Percentiles rank a stretch among this genome's conserved stretches.
phyloP scores from a whole-genome alignment of 2,797 vertebrate species.

The Gymnodraco acuticeps region DNA sequence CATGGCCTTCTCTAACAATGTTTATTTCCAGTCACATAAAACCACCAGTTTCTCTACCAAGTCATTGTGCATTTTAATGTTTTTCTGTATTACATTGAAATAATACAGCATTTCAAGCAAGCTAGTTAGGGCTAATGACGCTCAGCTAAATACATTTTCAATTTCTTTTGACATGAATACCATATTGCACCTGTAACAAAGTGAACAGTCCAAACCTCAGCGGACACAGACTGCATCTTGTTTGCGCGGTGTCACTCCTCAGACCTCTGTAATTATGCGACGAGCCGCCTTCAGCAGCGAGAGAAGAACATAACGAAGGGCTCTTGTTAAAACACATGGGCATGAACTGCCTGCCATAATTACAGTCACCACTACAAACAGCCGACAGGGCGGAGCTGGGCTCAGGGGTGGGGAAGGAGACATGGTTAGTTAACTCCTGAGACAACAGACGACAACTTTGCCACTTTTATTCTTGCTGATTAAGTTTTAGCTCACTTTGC shows the following conservation, averaged over 20 bases:
- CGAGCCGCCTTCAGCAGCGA: conserved; percentile 40
- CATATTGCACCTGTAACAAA: conserved; percentile 9
- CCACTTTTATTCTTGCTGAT: conserved; percentile 55
- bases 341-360: conserved; percentile 69
- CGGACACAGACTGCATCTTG: conserved; percentile 21
- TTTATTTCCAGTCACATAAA: conserved; percentile 31
- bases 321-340: conserved; percentile 66
- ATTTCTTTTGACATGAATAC: background rate
- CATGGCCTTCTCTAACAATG: conserved; percentile 23
- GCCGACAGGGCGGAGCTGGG: conserved; percentile 70
- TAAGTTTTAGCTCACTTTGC: conserved; percentile 38
- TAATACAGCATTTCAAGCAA: background rate
- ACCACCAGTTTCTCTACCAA: background rate
- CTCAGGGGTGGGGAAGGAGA: conserved; percentile 68
- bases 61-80: background rate
- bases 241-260: conserved; percentile 34
- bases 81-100: background rate
- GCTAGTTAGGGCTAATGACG: background rate
- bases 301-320: conserved; percentile 54
- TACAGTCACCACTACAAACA: conserved; percentile 79
- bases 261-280: conserved; percentile 50
- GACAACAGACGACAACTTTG: conserved; percentile 63
- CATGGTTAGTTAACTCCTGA: conserved; percentile 75
- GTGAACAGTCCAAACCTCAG: conserved; percentile 7
- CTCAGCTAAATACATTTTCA: background rate